A percentile compares a stretch with the other conserved stretches of the same genome.
Conservation (phyloP, 2,888 invertebrate genomes). For the Mechanitis mazaeus region DNA sequence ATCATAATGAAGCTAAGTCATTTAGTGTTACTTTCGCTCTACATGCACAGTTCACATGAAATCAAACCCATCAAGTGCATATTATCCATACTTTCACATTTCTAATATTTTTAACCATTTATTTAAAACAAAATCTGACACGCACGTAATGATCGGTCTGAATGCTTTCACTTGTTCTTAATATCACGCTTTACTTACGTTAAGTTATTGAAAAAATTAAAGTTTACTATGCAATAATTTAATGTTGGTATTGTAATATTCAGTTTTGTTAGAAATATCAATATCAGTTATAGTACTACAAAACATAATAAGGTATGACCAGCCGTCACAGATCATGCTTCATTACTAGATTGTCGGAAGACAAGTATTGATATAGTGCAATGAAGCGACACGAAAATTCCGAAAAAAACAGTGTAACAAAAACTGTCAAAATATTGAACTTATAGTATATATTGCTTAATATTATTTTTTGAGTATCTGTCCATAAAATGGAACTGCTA, state of each 20-base stretch:
- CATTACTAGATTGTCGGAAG: conserved; percentile 22
- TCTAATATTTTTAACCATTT: conserved; percentile 22
- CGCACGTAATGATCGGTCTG: conserved; percentile 23
- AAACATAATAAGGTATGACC: not conserved
- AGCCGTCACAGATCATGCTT: conserved; percentile 28
- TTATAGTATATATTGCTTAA: not conserved
- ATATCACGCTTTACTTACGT: conserved; percentile 32
- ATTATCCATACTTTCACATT: conserved; percentile 28
- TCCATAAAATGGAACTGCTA: too few relatives aligned
- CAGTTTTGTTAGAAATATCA: not conserved
- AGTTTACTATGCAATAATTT: not conserved
- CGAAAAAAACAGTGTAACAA: conserved; percentile 10
- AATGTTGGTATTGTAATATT: not conserved
- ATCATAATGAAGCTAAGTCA: not conserved
- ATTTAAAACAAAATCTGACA: conserved; percentile 20
- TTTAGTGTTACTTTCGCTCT: conserved; percentile 12
- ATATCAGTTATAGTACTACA: not conserved
- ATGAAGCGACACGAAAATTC: conserved; percentile 22
- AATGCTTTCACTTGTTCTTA: conserved; percentile 30
- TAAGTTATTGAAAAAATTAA: conserved; percentile 15
- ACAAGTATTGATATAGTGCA: conserved; percentile 27
- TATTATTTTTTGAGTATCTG: not conserved
- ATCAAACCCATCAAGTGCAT: conserved; percentile 22
- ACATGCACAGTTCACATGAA: conserved; percentile 21
- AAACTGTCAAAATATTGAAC: conserved; percentile 12